phyloP scores from a whole-genome alignment of 2,888 invertebrate genomes.

The Caenorhabditis sulstoni region DNA sequence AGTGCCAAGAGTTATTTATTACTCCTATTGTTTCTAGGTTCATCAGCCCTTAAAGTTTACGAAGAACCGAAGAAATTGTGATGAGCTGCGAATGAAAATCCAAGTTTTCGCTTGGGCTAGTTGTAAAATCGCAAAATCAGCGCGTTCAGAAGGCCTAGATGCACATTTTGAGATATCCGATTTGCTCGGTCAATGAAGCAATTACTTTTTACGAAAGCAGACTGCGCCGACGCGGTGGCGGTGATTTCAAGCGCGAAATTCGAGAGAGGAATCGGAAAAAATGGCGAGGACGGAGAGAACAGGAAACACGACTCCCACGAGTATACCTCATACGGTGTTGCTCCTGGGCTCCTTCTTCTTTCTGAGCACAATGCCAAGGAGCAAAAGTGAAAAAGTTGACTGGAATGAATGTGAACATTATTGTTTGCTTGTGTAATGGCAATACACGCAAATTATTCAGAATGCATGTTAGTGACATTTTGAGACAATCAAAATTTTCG shows the following conservation, averaged over 20 bases:
- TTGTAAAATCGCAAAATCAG: neutral
- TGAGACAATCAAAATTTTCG: too few relatives aligned
- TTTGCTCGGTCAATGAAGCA: conserved; percentile 14
- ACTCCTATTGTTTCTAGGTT: neutral
- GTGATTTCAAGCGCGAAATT: conserved; percentile 56
- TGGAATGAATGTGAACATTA: too few relatives aligned
- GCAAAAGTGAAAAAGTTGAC: too few relatives aligned
- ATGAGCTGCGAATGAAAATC: too few relatives aligned
- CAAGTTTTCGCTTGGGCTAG: too few relatives aligned
- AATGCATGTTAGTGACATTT: too few relatives aligned
- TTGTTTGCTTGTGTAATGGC: too few relatives aligned
- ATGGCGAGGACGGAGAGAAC: conserved; percentile 52
- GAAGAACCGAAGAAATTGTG: too few relatives aligned
- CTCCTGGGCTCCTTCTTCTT: conserved; percentile 10
- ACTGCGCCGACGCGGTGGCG: conserved; percentile 25
- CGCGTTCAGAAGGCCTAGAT: too few relatives aligned
- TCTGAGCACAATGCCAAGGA: neutral
- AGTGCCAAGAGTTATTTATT: conserved; percentile 7
- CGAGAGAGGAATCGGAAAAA: conserved; percentile 39
- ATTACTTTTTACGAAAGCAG: conserved; percentile 47
- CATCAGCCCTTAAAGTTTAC: neutral
- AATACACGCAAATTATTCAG: too few relatives aligned
- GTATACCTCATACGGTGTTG: conserved; percentile 53
- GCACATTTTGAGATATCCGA: too few relatives aligned
- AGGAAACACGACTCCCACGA: conserved; percentile 59